These are phyloP conservation scores for Xenotilapia leptura DNA, from an alignment of 2,113 vertebrate species.

Conservation along the genomic window DNA sequence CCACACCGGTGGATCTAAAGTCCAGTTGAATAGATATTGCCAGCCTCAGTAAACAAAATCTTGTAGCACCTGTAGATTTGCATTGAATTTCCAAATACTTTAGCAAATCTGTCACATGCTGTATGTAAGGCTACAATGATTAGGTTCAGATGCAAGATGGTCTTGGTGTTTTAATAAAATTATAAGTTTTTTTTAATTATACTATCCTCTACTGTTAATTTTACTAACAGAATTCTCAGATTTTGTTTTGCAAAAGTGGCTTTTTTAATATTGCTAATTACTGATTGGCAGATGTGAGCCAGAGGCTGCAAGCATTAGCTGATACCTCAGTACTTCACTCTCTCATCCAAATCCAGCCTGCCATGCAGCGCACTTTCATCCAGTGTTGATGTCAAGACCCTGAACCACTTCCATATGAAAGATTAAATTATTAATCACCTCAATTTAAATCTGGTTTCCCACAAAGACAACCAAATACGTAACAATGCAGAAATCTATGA, in stretches of 20 bases:
- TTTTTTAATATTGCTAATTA: background rate
- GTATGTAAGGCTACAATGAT: background rate
- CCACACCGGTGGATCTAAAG: background rate
- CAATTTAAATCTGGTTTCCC: background rate
- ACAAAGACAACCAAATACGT: background rate
- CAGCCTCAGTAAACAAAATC: background rate
- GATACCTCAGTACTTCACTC: background rate
- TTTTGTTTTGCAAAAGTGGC: background rate
- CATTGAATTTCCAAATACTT: background rate
- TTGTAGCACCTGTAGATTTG: background rate
- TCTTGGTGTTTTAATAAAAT: background rate
- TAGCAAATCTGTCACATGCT: background rate
- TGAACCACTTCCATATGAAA: background rate
- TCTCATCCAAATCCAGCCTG: background rate
- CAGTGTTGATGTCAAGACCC: background rate
- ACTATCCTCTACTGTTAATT: background rate
- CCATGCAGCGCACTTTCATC: background rate
- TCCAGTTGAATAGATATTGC: background rate
- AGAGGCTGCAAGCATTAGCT: background rate
- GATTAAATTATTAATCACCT: background rate
- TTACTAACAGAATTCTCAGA: background rate
- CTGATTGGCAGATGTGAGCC: background rate
- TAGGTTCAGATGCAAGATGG: background rate
- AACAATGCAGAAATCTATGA: background rate
- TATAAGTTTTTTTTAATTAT: accelerated